phyloP scores from a whole-genome alignment of 2,113 vertebrate species.

The Heterochromis multidens region DNA sequence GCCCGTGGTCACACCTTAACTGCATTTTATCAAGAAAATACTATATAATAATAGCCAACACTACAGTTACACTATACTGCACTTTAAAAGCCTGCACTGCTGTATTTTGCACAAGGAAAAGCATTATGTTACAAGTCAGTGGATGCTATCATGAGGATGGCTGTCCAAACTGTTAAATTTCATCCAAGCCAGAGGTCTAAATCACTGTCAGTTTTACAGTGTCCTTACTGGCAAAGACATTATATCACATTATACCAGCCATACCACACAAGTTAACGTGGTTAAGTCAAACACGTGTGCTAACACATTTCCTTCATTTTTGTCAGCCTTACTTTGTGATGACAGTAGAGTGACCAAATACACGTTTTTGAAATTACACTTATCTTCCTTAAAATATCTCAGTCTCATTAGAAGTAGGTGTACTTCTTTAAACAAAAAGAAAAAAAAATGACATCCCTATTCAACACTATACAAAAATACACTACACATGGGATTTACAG shows the following conservation, averaged over 20 bases:
- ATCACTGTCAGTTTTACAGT: not conserved
- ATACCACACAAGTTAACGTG: not conserved
- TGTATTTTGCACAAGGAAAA: not conserved
- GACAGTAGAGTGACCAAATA: not conserved
- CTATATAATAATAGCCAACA: not conserved
- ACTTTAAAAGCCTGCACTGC: not conserved
- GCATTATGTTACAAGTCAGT: not conserved
- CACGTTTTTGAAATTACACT: not conserved
- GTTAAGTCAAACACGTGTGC: not conserved
- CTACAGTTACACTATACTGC: not conserved
- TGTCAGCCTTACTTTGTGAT: not conserved
- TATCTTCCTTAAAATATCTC: not conserved
- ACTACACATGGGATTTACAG: not conserved
- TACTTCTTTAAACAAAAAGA: not conserved
- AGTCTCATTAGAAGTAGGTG: not conserved
- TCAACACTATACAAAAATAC: not conserved
- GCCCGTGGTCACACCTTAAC: constrained; percentile 25
- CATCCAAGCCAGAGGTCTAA: not conserved
- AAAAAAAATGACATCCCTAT: not conserved
- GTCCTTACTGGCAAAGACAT: not conserved
- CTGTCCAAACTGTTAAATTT: not conserved
- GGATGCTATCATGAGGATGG: not conserved
- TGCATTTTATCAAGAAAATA: not conserved
- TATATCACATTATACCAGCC: not conserved
- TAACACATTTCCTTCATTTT: not conserved